phyloP scores from a whole-genome alignment of 2,888 invertebrate species.

The Rotaria sp. region DNA sequence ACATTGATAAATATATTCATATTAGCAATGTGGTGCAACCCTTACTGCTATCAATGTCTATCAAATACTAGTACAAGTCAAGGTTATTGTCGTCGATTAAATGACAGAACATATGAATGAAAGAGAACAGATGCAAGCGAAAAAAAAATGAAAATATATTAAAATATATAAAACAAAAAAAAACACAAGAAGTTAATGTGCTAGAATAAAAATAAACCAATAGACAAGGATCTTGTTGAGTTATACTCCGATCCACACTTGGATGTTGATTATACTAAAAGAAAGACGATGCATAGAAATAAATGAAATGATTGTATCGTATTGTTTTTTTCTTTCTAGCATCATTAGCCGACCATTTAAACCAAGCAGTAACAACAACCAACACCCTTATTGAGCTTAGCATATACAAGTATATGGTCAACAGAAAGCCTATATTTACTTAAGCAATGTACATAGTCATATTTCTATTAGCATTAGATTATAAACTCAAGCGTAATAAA shows the following conservation, averaged over 20 bases:
- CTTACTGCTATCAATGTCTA: background rate
- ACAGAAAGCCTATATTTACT: background rate
- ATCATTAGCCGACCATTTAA: background rate
- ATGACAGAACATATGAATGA: background rate
- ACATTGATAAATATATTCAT: background rate
- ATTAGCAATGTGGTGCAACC: background rate
- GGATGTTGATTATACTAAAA: background rate
- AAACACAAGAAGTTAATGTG: background rate
- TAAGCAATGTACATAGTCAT: background rate
- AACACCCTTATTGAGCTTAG: background rate
- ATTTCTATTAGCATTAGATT: background rate
- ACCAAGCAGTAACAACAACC: background rate
- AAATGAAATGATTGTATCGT: background rate
- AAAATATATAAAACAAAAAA: background rate
- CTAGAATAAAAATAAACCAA: background rate
- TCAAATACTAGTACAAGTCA: background rate
- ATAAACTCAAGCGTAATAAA: background rate
- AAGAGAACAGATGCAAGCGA: background rate
- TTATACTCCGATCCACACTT: background rate
- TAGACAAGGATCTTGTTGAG: background rate
- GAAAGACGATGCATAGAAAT: background rate
- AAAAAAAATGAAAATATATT: background rate
- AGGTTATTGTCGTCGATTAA: background rate
- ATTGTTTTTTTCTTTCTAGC: background rate
- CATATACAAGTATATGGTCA: background rate